Conservation (phyloP, 1,140 invertebrate genomes). For the Neodiprion virginianus region DNA sequence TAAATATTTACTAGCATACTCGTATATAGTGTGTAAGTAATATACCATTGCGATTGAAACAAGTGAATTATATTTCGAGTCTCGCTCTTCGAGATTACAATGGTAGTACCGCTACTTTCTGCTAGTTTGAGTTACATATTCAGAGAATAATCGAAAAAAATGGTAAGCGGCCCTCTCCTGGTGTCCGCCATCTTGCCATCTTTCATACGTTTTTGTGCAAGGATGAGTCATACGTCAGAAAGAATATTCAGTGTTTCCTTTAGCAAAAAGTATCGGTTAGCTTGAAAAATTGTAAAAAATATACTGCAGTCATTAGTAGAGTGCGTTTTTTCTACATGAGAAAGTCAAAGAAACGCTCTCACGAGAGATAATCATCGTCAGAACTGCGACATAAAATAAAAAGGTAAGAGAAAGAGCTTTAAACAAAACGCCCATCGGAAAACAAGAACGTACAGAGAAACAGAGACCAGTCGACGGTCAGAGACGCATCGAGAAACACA, state of each 20-base stretch:
- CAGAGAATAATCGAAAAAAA: background rate
- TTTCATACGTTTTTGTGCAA: background rate
- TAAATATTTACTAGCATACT: no score
- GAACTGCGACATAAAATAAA: constrained; percentile 10
- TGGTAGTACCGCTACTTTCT: no score
- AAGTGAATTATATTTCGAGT: no score
- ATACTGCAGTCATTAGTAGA: background rate
- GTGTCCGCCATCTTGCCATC: background rate
- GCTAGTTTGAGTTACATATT: background rate
- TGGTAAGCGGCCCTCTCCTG: background rate
- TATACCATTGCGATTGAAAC: no score
- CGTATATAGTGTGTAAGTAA: no score
- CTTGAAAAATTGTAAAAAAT: background rate
- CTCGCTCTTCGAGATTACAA: no score
- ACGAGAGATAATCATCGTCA: constrained; percentile 8
- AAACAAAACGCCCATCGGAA: background rate
- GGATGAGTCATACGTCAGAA: no score
- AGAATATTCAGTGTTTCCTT: background rate
- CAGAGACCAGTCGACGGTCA: background rate
- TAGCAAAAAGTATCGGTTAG: background rate
- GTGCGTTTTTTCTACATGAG: background rate
- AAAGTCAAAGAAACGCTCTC: constrained; percentile 18
- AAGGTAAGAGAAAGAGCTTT: background rate
- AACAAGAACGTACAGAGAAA: background rate
- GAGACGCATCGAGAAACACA: background rate